Conservation (phyloP, 37 sponge, comb jelly and placozoan species). For the Mnemiopsis leidyi region DNA sequence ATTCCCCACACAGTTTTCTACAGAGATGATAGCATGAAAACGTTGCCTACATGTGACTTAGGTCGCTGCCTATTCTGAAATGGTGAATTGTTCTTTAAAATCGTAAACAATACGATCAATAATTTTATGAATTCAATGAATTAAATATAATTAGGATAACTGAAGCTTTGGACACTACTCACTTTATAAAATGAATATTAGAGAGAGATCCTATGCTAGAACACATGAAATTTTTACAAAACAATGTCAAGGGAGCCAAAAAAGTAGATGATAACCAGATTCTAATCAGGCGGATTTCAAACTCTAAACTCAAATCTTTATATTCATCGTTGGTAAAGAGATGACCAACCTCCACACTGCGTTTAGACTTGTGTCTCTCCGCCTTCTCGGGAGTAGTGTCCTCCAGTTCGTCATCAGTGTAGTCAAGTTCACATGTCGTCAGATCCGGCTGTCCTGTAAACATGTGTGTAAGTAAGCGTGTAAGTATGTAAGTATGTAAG, state of each 20-base stretch:
- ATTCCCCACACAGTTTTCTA: constrained; percentile 6
- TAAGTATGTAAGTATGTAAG: too few species aligned
- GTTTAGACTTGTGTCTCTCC: not conserved
- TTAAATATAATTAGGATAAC: too few species aligned
- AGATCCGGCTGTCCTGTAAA: constrained; percentile 39
- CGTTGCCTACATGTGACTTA: constrained; percentile 36
- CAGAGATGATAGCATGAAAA: constrained; percentile 49
- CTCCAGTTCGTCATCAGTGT: constrained; percentile 55
- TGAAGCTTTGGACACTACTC: too few species aligned
- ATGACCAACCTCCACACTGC: not conserved
- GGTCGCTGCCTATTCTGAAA: constrained; percentile 33
- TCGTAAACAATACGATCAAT: too few species aligned
- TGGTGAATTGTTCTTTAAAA: not conserved
- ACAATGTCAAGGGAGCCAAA: not conserved
- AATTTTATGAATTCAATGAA: too few species aligned
- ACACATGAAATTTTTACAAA: not conserved
- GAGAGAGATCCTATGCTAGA: not conserved
- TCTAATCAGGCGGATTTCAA: too few species aligned
- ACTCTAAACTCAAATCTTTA: too few species aligned
- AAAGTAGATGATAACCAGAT: too few species aligned
- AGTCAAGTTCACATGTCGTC: constrained; percentile 33
- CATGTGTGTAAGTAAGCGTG: not conserved
- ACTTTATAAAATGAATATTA: too few species aligned
- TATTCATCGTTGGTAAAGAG: too few species aligned
- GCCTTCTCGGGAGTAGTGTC: constrained; percentile 17